phyloP scores from a whole-genome alignment of 2,113 vertebrate genomes.

The Oreocharis arfaki region DNA sequence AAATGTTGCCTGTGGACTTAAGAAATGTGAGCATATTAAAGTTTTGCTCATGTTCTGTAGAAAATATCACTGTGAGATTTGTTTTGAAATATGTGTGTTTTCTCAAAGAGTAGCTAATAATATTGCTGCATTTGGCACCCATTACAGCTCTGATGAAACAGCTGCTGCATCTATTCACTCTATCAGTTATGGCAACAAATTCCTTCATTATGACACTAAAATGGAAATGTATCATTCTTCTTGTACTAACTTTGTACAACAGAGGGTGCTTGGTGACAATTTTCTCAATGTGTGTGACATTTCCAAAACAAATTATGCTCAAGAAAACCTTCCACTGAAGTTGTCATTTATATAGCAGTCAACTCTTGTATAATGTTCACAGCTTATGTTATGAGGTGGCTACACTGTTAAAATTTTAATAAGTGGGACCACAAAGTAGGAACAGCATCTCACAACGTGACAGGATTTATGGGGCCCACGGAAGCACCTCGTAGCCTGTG shows the following conservation, averaged over 20 bases:
- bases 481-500: conserved; percentile 8
- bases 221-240: conserved; percentile 72
- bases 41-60: not conserved
- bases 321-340: conserved; percentile 29
- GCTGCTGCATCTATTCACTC: conserved; percentile 63
- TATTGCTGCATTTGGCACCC: conserved; percentile 34
- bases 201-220: conserved; percentile 70
- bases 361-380: conserved; percentile 19
- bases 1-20: not conserved
- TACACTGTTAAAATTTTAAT: conserved; percentile 18
- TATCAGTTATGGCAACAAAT: conserved; percentile 65
- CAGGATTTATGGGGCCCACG: not conserved
- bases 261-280: conserved; percentile 69
- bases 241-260: conserved; percentile 66
- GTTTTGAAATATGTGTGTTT: conserved; percentile 23
- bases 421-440: not conserved
- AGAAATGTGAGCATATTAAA: not conserved
- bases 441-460: not conserved
- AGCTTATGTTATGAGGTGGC: conserved; percentile 19
- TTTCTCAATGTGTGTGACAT: conserved; percentile 59
- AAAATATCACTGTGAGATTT: conserved; percentile 11
- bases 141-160: conserved; percentile 45
- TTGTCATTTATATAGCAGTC: conserved; percentile 30
- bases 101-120: conserved; percentile 32
- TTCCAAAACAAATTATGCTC: conserved; percentile 60